Evolutionary conservation across 2,888 invertebrate species (phyloP), one percentile per base, ranked within the genome.

Genomic region (Dasysyrphus tricinctus): DNA sequence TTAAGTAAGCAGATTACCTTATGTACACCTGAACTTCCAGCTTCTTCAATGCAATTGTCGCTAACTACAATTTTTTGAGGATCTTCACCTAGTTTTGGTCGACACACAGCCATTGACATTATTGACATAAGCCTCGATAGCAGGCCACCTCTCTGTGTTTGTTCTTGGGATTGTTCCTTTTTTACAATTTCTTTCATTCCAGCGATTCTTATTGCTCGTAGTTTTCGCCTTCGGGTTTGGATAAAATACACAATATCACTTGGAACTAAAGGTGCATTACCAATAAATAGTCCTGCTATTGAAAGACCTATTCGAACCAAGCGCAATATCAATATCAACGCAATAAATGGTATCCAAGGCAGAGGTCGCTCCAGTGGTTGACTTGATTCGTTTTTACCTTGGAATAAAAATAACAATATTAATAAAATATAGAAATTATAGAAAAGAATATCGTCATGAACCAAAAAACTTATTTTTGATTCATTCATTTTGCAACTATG

Each of bases 321-420:
- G 29, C 92, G 91, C 80, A 92, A 59, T 69, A 88, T 34, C 6
- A 92, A 44, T 74, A 92, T 91, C 59, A 92, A 82, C 42, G 89
- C 69, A 9, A 92, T 86, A 61, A 92, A 92, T 1, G 91, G 89
- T 12, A 89, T 61, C 92, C 92, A 92, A 2, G 91, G 90, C 56
- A 92, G 83, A 0, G 92, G 92, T 39, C 92, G 90, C 9, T 91
- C 89, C 44, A 91, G 88, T n/a, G 70, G 74, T 3, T 42, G 11
- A 8, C 65, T 69, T 5, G 57, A 49, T 9, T 85, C 70, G 47
- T 77, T 88, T 88, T 63, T 80, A 32, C 61, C 77, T 11, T 70
- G 5, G 14, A 42, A 42, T 14, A 0, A 12, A 5, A 3, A 5
- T 39, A 37, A 2, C 11, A 39, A 12, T 5, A 11, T 12, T 3